Conservation (phyloP, 2,888 invertebrate species). For the Patella pellucida region DNA sequence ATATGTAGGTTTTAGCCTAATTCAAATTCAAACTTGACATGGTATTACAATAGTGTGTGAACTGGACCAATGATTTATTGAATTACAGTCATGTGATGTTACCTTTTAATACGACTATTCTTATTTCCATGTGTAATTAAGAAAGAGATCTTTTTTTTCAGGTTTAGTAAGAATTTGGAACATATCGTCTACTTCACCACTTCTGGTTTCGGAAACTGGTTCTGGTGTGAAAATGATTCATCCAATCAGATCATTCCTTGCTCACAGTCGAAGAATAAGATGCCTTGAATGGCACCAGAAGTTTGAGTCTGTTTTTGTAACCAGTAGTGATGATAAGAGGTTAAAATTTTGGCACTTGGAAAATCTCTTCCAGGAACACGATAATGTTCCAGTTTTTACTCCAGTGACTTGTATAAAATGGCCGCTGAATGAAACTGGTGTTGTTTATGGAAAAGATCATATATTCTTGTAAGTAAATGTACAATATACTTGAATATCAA, state of each 20-base stretch:
- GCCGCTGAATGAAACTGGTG: background rate
- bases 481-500: too few relatives aligned
- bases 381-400: background rate
- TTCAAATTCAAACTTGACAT: too few relatives aligned
- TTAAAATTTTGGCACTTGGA: slow-evolving; percentile 27
- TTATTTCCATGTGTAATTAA: background rate
- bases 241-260: slow-evolving; percentile 25
- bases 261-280: slow-evolving; percentile 23
- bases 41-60: too few relatives aligned
- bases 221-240: slow-evolving; percentile 16
- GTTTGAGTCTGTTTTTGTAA: slow-evolving; percentile 26
- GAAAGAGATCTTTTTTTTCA: background rate
- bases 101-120: background rate
- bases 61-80: too few relatives aligned
- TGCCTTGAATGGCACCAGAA: slow-evolving; percentile 26
- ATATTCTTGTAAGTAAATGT: background rate
- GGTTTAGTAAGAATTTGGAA: slow-evolving; percentile 32
- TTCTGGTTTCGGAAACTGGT: slow-evolving; percentile 2
- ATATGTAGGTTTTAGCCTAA: too few relatives aligned
- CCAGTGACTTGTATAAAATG: background rate
- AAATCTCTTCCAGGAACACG: background rate
- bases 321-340: slow-evolving; percentile 26
- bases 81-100: background rate
- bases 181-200: slow-evolving; percentile 26
- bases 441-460: background rate